These are phyloP conservation scores for Caerostris extrusa DNA, from an alignment of 1,140 invertebrate species.

Conservation along the genomic window DNA sequence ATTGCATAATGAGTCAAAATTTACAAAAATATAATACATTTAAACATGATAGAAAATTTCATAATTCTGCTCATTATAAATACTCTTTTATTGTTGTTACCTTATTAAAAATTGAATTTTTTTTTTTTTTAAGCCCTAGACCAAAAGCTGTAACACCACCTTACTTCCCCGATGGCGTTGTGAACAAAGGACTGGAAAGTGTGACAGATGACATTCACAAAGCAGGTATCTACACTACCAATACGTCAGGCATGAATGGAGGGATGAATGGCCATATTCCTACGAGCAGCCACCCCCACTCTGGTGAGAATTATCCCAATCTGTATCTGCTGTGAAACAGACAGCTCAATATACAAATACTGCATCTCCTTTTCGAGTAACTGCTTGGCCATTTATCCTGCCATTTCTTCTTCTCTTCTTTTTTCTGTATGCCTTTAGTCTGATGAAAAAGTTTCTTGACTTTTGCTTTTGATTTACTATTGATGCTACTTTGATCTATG, in stretches of 20 bases:
- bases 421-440: neutral
- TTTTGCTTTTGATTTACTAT: neutral
- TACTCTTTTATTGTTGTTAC: neutral
- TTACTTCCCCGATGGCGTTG: conserved; percentile 90
- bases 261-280: conserved; percentile 75
- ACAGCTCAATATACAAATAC: conserved; percentile 5
- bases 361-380: conserved; percentile 1
- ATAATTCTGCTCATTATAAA: neutral
- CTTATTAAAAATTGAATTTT: conserved; percentile 52
- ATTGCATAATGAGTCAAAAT: too few species aligned
- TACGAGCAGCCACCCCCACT: conserved; percentile 60
- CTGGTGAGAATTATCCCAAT: conserved; percentile 60
- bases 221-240: conserved; percentile 75
- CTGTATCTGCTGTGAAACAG: conserved; percentile 21
- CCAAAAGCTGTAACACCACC: conserved; percentile 92
- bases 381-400: conserved; percentile 75
- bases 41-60: too few species aligned
- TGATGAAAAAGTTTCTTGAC: neutral
- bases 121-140: conserved; percentile 83
- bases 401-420: conserved; percentile 58
- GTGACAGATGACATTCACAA: conserved; percentile 75
- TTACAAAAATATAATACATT: too few species aligned
- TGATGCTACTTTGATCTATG: neutral
- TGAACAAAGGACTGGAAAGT: conserved; percentile 92
- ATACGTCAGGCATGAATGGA: conserved; percentile 75